A percentile compares a stretch with the other conserved stretches of the same genome.
Conservation (phyloP, 2,113 vertebrate genomes). For the Smithornis capensis region DNA sequence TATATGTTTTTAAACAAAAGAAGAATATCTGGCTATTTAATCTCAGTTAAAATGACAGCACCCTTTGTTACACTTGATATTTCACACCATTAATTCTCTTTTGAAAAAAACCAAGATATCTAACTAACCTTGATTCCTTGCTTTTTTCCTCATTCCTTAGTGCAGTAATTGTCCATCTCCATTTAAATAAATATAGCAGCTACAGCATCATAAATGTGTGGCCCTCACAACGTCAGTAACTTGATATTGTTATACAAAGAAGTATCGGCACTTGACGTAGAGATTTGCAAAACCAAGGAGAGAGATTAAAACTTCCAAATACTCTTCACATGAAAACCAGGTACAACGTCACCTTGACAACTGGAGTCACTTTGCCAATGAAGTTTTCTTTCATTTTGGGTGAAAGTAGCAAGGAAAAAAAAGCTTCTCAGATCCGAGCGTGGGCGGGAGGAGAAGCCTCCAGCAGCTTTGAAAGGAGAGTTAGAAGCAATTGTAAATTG, state of each 20-base stretch:
- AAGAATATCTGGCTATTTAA: slow-evolving; percentile 72
- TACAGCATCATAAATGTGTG: slow-evolving; percentile 68
- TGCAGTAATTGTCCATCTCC: slow-evolving; percentile 88
- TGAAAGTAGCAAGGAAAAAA: slow-evolving; percentile 34
- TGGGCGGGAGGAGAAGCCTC: neutral
- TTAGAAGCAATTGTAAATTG: neutral
- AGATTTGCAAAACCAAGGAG: slow-evolving; percentile 66
- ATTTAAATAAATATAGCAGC: slow-evolving; percentile 88
- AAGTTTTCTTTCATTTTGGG: neutral
- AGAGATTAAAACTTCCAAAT: slow-evolving; percentile 65
- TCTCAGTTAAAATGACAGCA: slow-evolving; percentile 73
- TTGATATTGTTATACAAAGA: slow-evolving; percentile 62
- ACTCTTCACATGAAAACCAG: slow-evolving; percentile 71
- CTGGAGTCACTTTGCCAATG: slow-evolving; percentile 1
- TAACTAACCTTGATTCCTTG: slow-evolving; percentile 73
- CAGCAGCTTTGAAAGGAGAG: neutral
- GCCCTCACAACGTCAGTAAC: slow-evolving; percentile 72
- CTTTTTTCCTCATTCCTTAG: slow-evolving; percentile 83
- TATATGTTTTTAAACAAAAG: slow-evolving; percentile 71
- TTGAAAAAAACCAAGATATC: slow-evolving; percentile 18
- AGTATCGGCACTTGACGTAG: slow-evolving; percentile 71
- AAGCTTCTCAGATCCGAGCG: neutral
- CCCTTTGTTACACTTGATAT: slow-evolving; percentile 71
- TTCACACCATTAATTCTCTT: slow-evolving; percentile 62
- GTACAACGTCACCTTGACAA: neutral